Evolutionary conservation across 2,797 vertebrate genomes (phyloP).

Genomic region (Smutsia temminckii): DNA sequence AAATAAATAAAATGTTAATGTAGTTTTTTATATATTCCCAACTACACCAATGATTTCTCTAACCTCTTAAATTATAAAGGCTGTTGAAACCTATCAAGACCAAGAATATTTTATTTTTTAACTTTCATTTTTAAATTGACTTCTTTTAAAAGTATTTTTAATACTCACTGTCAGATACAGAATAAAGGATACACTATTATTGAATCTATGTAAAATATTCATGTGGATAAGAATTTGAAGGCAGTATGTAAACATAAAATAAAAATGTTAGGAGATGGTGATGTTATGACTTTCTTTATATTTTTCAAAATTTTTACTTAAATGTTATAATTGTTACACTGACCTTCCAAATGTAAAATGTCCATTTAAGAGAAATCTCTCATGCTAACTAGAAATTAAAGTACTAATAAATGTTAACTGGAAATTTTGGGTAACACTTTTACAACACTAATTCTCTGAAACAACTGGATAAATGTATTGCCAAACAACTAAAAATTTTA

Average conservation of each 20-base stretch:
- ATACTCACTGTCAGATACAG: conserved; percentile 25
- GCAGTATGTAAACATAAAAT: background rate
- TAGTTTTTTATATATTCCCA: conserved; percentile 28
- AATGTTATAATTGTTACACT: conserved; percentile 10
- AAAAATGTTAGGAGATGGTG: background rate
- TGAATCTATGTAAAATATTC: conserved; percentile 27
- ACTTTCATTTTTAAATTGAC: conserved; percentile 22
- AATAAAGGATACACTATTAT: conserved; percentile 25
- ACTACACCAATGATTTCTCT: background rate
- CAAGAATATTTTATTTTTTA: background rate
- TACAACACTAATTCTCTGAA: background rate
- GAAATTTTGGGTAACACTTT: conserved; percentile 22
- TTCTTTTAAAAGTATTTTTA: conserved; percentile 35
- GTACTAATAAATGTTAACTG: background rate
- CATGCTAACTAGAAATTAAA: conserved; percentile 23
- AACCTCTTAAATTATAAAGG: conserved; percentile 26
- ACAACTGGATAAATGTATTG: conserved; percentile 18
- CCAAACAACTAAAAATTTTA: conserved; percentile 13
- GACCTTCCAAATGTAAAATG: conserved; percentile 18
- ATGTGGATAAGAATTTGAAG: background rate
- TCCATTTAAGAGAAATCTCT: conserved; percentile 31
- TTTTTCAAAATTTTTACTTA: conserved; percentile 42
- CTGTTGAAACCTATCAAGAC: background rate
- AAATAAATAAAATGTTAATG: conserved; percentile 8
- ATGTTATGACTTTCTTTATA: background rate